Evolutionary conservation across 2,888 invertebrate species (phyloP), one percentile per base, ranked within the genome.

Genomic region (Eretmocerus hayati): DNA sequence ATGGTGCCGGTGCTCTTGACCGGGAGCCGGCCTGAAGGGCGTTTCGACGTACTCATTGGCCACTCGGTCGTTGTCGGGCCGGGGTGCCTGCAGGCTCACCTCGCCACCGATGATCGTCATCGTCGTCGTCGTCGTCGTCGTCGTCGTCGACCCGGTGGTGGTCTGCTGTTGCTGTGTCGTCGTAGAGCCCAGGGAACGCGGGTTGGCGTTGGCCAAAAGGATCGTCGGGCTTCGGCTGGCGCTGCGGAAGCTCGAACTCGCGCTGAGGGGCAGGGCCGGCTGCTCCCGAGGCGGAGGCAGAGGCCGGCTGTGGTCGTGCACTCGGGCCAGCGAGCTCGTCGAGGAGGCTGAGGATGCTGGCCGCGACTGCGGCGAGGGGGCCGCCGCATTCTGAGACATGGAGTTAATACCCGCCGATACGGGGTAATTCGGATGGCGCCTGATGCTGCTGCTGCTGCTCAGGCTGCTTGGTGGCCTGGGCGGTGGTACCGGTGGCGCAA

Each of bases 41-140:
- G 90, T 88, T 74, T 93, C 93, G 75, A 93, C 90, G 80, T 93
- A 93, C 73, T 92, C 90, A 79, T 93, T 93, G 72, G 84, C 83
- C 72, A 84, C 81, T 69, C 92, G 81, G 72, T 90, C 90, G 70
- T 81, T 82, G 73, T 88, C 87, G 62, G 91, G 90, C 71, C 92
- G 80, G 62, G 91, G 91, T 73, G 77, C 75, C 49, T 77, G 72
- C 53, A 82, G 73, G 52, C 79, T 76, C 53, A 82, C 81, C 66
- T 54, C 54, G 55, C 15, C 55, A 50, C 67, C 60, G 41, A 67
- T 39, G 63, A 58, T 38, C 57, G 55, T 46, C 48, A 41, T 33
- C 36, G 53, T n/a, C 46, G 48, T 11, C 20, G 49, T 35, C 39
- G 50, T 13, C 30, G 37, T 19, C 1, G 42, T 20, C 52, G 53